These are phyloP conservation scores for Zaprionus ornatus DNA, from an alignment of 1,140 invertebrate species.

Conservation along the genomic window DNA sequence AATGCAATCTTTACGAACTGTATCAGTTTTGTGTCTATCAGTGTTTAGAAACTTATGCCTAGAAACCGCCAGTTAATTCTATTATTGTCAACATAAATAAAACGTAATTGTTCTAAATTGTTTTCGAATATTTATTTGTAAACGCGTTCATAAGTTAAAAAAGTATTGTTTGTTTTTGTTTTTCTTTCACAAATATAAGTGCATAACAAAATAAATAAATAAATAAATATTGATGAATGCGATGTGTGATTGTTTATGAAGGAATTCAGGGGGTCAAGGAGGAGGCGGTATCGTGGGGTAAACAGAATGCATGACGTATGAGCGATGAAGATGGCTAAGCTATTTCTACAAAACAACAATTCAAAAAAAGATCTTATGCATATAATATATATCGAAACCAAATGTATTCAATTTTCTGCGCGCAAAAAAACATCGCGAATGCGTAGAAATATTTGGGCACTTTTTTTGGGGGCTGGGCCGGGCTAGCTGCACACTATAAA, in stretches of 20 bases:
- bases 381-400: slow-evolving; percentile 20
- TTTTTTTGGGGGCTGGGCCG: slow-evolving; percentile 35
- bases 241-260: slow-evolving; percentile 21
- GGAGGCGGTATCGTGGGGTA: neutral
- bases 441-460: slow-evolving; percentile 56
- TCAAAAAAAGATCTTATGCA: slow-evolving; percentile 23
- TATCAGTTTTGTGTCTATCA: too few species aligned
- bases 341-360: slow-evolving; percentile 51
- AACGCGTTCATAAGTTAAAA: slow-evolving; percentile 63
- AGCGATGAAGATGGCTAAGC: slow-evolving; percentile 28
- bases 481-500: slow-evolving; percentile 5
- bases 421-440: slow-evolving; percentile 30
- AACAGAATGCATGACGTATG: slow-evolving; percentile 35
- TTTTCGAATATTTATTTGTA: slow-evolving; percentile 52
- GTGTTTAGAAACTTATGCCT: too few species aligned
- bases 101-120: neutral
- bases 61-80: too few species aligned
- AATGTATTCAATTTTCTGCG: slow-evolving; percentile 26
- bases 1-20: too few species aligned
- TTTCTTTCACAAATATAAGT: slow-evolving; percentile 49
- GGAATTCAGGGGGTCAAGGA: neutral
- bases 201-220: slow-evolving; percentile 74
- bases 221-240: slow-evolving; percentile 66
- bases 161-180: slow-evolving; percentile 17
- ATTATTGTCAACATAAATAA: neutral